A percentile compares a stretch with the other conserved stretches of the same genome.
phyloP scores from a whole-genome alignment of 2,113 vertebrate genomes.

The Neolamprologus tretocephalus region DNA sequence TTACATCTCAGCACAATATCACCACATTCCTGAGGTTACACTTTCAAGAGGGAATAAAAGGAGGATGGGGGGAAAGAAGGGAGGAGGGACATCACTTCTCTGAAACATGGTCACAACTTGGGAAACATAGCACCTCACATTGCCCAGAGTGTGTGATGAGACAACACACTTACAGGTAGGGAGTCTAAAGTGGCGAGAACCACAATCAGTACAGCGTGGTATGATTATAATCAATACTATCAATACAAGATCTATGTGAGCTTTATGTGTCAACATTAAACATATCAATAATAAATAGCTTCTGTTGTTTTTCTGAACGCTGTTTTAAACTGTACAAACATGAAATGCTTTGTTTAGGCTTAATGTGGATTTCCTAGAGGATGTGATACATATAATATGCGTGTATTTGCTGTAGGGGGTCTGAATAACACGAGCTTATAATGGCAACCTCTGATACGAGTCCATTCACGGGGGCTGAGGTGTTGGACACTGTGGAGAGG shows the following conservation, averaged over 20 bases:
- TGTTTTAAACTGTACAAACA: not conserved
- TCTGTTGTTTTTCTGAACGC: not conserved
- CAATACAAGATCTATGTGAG: not conserved
- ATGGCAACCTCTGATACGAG: slow-evolving; percentile 31
- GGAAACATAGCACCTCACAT: slow-evolving; percentile 26
- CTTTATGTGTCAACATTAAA: not conserved
- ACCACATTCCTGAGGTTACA: slow-evolving; percentile 63
- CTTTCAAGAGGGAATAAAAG: slow-evolving; percentile 38
- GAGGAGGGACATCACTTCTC: slow-evolving; percentile 28
- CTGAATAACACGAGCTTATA: not conserved
- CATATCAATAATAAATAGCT: not conserved
- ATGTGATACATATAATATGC: not conserved
- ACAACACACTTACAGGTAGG: slow-evolving; percentile 28
- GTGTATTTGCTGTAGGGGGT: not conserved
- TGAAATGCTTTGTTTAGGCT: not conserved
- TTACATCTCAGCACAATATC: slow-evolving; percentile 71
- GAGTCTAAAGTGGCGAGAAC: slow-evolving; percentile 20
- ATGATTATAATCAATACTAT: not conserved
- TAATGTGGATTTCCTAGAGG: not conserved
- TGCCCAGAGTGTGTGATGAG: slow-evolving; percentile 38
- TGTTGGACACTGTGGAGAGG: slow-evolving; percentile 67
- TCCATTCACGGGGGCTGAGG: slow-evolving; percentile 55
- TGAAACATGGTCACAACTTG: slow-evolving; percentile 39
- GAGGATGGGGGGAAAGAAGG: slow-evolving; percentile 6
- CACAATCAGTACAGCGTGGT: slow-evolving; percentile 1